These are phyloP conservation scores for Saxidomus purpurata DNA, from an alignment of 1,140 invertebrate species.

Conservation along the genomic window DNA sequence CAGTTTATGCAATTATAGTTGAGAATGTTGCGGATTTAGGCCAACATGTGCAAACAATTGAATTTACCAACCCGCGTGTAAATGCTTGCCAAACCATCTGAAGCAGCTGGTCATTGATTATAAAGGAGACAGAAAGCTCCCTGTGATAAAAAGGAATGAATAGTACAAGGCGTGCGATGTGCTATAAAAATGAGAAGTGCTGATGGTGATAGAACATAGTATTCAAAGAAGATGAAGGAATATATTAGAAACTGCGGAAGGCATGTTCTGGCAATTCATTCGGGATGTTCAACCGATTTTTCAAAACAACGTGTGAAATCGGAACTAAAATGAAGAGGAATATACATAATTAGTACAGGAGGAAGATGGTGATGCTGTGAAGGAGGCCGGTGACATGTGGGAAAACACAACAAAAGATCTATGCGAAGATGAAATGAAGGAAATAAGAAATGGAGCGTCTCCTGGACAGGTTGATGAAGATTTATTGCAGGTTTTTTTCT, in stretches of 20 bases:
- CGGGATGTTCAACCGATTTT: constrained; percentile 46
- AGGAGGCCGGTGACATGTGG: constrained; percentile 2
- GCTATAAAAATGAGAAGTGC: constrained; percentile 64
- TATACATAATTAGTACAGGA: background rate
- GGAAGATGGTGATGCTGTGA: constrained; percentile 30
- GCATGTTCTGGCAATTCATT: constrained; percentile 63
- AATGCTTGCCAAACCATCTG: constrained; percentile 81
- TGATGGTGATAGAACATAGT: constrained; percentile 22
- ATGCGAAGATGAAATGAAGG: background rate
- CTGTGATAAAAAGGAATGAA: constrained; percentile 31
- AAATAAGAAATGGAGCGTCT: background rate
- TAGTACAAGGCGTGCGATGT: constrained; percentile 64
- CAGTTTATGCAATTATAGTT: constrained; percentile 80
- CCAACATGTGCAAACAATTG: constrained; percentile 83
- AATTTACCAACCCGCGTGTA: constrained; percentile 78
- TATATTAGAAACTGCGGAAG: constrained; percentile 55
- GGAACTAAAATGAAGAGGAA: background rate
- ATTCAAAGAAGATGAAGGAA: constrained; percentile 25
- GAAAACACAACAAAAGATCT: background rate
- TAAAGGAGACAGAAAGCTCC: constrained; percentile 61
- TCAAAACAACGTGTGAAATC: too few relatives aligned
- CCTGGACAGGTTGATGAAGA: background rate
- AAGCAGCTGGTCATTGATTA: constrained; percentile 64
- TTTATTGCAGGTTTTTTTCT: background rate
- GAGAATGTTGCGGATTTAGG: constrained; percentile 67